Percentiles rank a stretch among this genome's conserved stretches.
Conservation (phyloP, 2,888 invertebrate species). For the Netelia virgata region DNA sequence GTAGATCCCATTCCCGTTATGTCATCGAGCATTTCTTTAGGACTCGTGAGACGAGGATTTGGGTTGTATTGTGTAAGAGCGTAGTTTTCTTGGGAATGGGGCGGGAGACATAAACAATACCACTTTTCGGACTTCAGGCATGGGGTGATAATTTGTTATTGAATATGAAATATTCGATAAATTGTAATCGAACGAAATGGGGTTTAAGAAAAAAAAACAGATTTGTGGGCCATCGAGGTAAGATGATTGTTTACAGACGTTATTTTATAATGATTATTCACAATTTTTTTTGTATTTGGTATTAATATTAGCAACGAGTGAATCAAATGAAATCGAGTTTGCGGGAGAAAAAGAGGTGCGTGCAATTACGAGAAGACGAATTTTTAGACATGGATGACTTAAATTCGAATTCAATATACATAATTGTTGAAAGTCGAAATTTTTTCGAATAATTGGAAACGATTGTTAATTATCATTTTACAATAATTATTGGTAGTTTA, state of each 20-base stretch:
- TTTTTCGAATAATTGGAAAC: neutral
- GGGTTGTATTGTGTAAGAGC: neutral
- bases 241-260: neutral
- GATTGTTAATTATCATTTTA: neutral
- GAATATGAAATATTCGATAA: neutral
- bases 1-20: slow-evolving; percentile 29
- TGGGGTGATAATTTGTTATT: neutral
- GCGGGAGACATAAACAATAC: neutral
- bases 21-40: slow-evolving; percentile 44
- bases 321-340: no score
- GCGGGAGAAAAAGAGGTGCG: no score
- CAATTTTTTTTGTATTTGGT: no score
- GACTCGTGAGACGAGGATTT: slow-evolving; percentile 1
- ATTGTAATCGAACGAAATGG: neutral
- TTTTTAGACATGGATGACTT: no score
- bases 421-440: neutral
- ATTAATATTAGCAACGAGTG: no score
- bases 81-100: neutral
- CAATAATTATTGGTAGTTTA: neutral
- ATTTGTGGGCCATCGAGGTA: neutral
- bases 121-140: neutral
- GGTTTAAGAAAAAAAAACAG: neutral
- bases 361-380: no score
- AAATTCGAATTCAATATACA: no score
- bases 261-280: no score